Percentiles rank a stretch among this genome's conserved stretches.
Evolutionary conservation across 2,797 vertebrate genomes (phyloP).

Genomic region (Aldrovandia affinis): DNA sequence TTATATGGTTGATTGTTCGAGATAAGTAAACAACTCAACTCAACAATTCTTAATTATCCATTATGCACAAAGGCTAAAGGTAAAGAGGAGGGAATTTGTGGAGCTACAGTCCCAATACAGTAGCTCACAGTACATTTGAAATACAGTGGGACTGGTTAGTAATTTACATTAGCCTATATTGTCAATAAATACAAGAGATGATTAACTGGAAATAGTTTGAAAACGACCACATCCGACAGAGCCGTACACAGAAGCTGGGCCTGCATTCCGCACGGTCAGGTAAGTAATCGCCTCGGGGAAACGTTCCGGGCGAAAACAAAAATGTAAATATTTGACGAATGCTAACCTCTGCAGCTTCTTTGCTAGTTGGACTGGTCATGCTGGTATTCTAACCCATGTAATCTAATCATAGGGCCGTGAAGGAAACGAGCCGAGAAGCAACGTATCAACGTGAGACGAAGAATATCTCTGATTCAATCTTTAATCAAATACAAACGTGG

Average conservation of each 20-base stretch:
- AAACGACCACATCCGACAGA: not conserved
- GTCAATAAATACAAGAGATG: not conserved
- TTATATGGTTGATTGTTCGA: no score
- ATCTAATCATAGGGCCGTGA: not conserved
- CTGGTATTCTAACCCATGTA: not conserved
- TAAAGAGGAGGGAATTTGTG: not conserved
- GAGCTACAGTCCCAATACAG: not conserved
- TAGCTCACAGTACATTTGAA: not conserved
- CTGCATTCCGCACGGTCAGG: not conserved
- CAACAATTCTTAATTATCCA: not conserved
- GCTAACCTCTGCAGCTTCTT: not conserved
- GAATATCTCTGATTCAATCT: not conserved
- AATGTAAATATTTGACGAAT: not conserved
- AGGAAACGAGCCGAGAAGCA: not conserved
- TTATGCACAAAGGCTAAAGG: not conserved
- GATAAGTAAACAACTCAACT: no score
- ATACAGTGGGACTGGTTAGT: not conserved
- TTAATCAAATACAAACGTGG: not conserved
- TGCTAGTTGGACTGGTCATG: conserved; percentile 16
- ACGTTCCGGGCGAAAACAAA: not conserved
- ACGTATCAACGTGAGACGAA: not conserved
- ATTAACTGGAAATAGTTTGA: not conserved
- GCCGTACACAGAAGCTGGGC: not conserved
- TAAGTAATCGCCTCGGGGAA: not conserved
- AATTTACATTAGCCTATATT: not conserved